Conservation (phyloP, 2,797 vertebrate species). For the Sardinella longiceps region DNA sequence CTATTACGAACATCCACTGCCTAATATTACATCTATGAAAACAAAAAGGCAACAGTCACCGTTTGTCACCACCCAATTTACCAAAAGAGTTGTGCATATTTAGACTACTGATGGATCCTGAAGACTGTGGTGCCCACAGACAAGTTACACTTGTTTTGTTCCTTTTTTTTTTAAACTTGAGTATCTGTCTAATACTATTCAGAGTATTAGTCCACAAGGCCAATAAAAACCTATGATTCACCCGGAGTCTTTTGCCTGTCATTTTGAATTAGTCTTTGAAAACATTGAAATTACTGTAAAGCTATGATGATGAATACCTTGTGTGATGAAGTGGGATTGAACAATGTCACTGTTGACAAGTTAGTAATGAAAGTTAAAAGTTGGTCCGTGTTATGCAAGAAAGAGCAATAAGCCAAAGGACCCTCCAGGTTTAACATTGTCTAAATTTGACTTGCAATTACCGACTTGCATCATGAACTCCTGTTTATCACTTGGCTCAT, state of each 20-base stretch:
- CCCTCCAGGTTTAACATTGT: too few relatives aligned
- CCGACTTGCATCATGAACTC: too few relatives aligned
- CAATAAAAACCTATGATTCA: slow-evolving; percentile 9
- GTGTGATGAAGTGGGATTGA: too few relatives aligned
- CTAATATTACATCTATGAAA: background rate
- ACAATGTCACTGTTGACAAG: too few relatives aligned
- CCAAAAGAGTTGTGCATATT: background rate
- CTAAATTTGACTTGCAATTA: too few relatives aligned
- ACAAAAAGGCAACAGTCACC: background rate
- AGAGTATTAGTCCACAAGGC: background rate
- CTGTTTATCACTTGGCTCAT: too few relatives aligned
- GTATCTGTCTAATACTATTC: background rate
- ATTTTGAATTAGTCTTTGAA: background rate
- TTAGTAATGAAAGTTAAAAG: too few relatives aligned
- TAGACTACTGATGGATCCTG: background rate
- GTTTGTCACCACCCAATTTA: background rate
- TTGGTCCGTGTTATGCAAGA: too few relatives aligned
- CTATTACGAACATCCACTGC: background rate
- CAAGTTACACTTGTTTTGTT: background rate
- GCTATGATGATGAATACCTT: too few relatives aligned
- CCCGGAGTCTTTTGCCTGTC: background rate
- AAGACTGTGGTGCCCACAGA: background rate
- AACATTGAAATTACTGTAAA: too few relatives aligned
- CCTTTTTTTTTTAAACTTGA: background rate
- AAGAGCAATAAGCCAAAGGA: too few relatives aligned